phyloP scores from a whole-genome alignment of 2,888 invertebrate species.

The Myathropa florea region DNA sequence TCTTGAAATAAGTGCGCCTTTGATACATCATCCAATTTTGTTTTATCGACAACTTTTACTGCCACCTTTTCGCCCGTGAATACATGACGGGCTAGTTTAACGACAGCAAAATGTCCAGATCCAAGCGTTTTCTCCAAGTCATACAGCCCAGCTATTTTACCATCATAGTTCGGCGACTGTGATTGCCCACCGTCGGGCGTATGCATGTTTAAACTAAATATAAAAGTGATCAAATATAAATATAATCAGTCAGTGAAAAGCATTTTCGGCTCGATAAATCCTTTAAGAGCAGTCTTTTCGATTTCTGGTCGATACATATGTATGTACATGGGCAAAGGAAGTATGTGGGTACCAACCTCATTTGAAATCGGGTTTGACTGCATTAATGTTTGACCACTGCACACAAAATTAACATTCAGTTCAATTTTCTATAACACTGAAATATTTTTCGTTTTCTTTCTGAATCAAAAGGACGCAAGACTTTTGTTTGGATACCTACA shows the following conservation, averaged over 20 bases:
- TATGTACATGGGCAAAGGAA: not conserved
- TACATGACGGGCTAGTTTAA: constrained; percentile 98
- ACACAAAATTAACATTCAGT: constrained; percentile 16
- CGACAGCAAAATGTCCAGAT: constrained; percentile 99
- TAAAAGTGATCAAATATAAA: constrained; percentile 2
- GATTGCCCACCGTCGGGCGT: constrained; percentile 60
- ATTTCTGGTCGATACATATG: not conserved
- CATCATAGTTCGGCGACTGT: constrained; percentile 83
- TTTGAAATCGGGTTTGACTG: constrained; percentile 48
- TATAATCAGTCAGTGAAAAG: not conserved
- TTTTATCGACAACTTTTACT: constrained; percentile 99
- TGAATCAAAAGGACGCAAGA: constrained; percentile 37
- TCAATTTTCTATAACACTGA: not conserved
- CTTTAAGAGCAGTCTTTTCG: not conserved
- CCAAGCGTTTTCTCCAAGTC: constrained; percentile 98
- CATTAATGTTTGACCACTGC: constrained; percentile 42
- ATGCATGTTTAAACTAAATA: constrained; percentile 64
- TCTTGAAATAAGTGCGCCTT: constrained; percentile 97
- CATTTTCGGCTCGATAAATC: not conserved
- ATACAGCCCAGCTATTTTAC: constrained; percentile 97
- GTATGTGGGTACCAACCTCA: constrained; percentile 52
- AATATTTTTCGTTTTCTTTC: not conserved
- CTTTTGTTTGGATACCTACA: constrained; percentile 60
- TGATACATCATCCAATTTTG: constrained; percentile 97
- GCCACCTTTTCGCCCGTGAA: constrained; percentile 99